Evolutionary conservation across 35 echinoderm and acorn worm species (phyloP), one percentile per base, ranked within the genome.

Genomic region (Apostichopus parvimensis): DNA sequence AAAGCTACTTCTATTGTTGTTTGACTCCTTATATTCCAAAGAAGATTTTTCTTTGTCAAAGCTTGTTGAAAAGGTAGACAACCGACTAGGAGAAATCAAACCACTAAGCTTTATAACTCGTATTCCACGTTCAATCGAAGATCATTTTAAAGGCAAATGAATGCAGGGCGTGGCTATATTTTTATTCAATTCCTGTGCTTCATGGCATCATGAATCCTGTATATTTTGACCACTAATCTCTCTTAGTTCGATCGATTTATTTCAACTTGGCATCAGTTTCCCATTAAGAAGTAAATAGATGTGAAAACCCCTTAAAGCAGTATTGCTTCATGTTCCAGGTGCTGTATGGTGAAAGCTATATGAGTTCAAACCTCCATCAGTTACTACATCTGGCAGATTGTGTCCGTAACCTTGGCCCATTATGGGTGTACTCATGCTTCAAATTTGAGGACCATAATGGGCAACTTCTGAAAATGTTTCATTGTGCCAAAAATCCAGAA

Each of bases 71-170:
- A 58, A 24, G 64, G 79, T 83, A 6, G 79, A 92, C 64, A 61
- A 57, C 20, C 17, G 91, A 17, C 53, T 92, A 6, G 14, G 25
- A 24, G 25, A 21, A 14, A 92, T 92, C 13, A 92, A 80, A 82
- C 91, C 77, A 8, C 77, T 79, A 14, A 92, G 25, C 66, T 64
- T 78, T 34, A 82, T 92, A 54, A 82, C 91, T n/a, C 54, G 91
- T 25, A 61, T 24, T 53, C 91, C 79, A 45, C 26, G 88, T 11
- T 83, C 79, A 28, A 82, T 62, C 5, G 64, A 65, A 24, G 13
- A 83, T 3, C 91, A 92, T 17, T 25, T 15, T 18, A 80, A 78
- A 82, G 60, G 91, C 91, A 57, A 92, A 82, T 80, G 91, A 92
- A 80, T 82, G 77, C 23, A 62, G 91, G 24, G 54, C 91, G 3